phyloP scores from a whole-genome alignment of 2,113 vertebrate species.

The Ovibos moschatus region DNA sequence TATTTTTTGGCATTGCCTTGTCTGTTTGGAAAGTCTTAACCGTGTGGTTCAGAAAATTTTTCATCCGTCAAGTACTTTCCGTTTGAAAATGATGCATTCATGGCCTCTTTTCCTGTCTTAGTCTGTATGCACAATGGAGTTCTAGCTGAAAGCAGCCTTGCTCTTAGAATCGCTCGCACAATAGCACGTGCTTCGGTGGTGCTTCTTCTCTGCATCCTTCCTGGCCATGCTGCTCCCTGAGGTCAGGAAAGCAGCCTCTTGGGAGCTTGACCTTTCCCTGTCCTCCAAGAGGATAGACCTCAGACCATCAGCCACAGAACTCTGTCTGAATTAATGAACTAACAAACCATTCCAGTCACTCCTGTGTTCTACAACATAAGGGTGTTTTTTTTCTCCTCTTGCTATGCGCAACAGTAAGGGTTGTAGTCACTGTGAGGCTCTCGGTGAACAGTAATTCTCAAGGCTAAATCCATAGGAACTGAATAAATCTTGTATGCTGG shows the following conservation, averaged over 20 bases:
- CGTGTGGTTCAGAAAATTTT: slow-evolving; percentile 20
- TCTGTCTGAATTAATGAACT: neutral
- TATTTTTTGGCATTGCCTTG: slow-evolving; percentile 17
- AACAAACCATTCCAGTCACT: neutral
- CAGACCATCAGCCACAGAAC: neutral
- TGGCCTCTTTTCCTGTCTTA: slow-evolving; percentile 31
- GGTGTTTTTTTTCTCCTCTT: too few relatives aligned
- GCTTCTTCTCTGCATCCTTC: neutral
- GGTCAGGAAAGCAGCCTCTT: rapidly evolving
- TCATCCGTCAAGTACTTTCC: slow-evolving; percentile 64
- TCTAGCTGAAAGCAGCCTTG: neutral
- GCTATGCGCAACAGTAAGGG: neutral
- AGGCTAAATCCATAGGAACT: neutral
- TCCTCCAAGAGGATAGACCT: neutral
- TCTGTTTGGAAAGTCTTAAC: slow-evolving; percentile 38
- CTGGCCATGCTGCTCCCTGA: neutral
- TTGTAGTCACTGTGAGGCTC: neutral
- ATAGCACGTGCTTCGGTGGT: neutral
- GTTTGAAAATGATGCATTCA: slow-evolving; percentile 45
- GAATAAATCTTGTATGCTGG: neutral
- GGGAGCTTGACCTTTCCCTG: neutral
- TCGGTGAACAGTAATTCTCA: neutral
- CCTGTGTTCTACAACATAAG: neutral
- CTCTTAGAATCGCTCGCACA: neutral
- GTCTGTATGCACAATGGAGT: slow-evolving; percentile 35